Evolutionary conservation across 2,113 vertebrate species (phyloP).

Genomic region (Amphiprion ocellaris): DNA sequence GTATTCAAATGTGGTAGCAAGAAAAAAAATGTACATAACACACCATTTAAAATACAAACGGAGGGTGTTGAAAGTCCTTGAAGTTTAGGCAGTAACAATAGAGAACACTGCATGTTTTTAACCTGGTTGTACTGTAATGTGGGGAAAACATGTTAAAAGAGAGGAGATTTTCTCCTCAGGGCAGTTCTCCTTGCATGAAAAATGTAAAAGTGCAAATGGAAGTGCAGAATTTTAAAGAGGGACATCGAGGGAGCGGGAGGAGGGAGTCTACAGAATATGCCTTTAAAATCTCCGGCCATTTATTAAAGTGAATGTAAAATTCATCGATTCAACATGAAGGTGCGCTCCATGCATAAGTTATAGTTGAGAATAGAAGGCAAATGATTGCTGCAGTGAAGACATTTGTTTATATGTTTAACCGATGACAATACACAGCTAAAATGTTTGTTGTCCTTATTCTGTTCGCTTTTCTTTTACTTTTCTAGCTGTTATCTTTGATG

Average conservation of each 20-base stretch:
- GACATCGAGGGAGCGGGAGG: slow-evolving; percentile 5
- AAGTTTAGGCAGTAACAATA: background rate
- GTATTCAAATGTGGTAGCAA: background rate
- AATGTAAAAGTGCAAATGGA: slow-evolving; percentile 44
- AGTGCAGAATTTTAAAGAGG: slow-evolving; percentile 35
- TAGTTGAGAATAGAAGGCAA: background rate
- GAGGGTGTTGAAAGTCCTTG: background rate
- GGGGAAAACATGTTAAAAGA: background rate
- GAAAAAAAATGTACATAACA: background rate
- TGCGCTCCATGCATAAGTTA: background rate
- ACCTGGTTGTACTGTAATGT: background rate
- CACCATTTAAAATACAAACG: background rate
- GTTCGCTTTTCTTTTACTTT: background rate
- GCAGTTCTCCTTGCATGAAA: slow-evolving; percentile 47
- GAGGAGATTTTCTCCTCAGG: slow-evolving; percentile 21
- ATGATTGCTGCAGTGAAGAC: background rate
- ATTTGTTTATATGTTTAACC: background rate
- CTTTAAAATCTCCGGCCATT: background rate
- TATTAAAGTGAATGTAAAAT: background rate
- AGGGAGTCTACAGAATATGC: background rate
- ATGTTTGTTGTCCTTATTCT: background rate
- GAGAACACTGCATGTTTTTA: background rate
- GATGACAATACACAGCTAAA: background rate
- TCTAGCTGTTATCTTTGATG: background rate
- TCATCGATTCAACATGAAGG: background rate